Evolutionary conservation across 2,113 vertebrate genomes (phyloP), one percentile per base, ranked within the genome.

Genomic region (Lepus timidus): DNA sequence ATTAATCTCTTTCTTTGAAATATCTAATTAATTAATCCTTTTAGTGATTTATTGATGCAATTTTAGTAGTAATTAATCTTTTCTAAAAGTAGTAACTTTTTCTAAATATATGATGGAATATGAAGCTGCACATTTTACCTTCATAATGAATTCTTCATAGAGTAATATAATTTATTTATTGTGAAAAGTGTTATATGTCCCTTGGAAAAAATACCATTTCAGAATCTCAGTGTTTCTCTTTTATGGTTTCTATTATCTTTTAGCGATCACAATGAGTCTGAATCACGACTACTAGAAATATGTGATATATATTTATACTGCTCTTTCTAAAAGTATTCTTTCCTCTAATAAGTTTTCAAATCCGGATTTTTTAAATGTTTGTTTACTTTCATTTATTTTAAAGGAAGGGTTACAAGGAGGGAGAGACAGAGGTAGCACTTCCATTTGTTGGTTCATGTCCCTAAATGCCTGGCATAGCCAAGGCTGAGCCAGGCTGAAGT

Each of bases 1-100:
- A 91, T 91, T 86, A 95, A 86, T 96, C 94, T 92, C 71, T 86
- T 83, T 80, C 58, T 84, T 85, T 11, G 52, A 52, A 93, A 91
- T 36, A 39, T 87, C 0, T 82, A 78, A 81, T 88, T 75, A 20
- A 73, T 87, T 93, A 91, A 90, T 96, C 33, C 51, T 88, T 73
- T 81, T 65, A 90, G 29, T 86, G 68, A 96, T 93, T 88, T 86
- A 89, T 52, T 92, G 64, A 82, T 92, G 36, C 19, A 85, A 82
- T 94, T 91, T 94, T 92, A 94, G 52, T 65, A 49, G 58, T 64
- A 91, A 52, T 87, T 94, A 55, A 64, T 58, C 82, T 95, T 94
- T 96, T 91, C 62, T 95, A 61, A 73, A 65, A 90, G 9, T 49
- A 58, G 44, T 90, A 85, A 70, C 80, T 90, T 75, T 85, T 90